Evolutionary conservation across 2,113 vertebrate genomes (phyloP).

Genomic region (Patagioenas fasciata): DNA sequence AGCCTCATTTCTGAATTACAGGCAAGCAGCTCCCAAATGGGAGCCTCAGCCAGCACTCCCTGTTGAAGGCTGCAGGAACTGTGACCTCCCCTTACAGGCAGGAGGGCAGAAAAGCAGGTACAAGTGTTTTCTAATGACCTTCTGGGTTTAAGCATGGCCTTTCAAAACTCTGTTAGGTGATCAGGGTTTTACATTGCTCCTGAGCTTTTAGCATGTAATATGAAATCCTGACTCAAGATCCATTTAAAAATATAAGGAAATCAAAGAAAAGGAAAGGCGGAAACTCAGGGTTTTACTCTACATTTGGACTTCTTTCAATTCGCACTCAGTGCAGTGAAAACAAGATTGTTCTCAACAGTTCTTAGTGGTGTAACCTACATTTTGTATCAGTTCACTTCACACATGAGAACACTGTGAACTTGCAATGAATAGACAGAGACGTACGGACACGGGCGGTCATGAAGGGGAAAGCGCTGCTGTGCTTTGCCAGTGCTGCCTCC

Average conservation of each 20-base stretch:
- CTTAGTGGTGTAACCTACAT: not conserved
- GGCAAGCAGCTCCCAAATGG: not conserved
- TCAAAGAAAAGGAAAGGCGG: not conserved
- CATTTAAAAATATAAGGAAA: not conserved
- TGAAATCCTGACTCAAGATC: not conserved
- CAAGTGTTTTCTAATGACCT: not conserved
- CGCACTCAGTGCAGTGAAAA: not conserved
- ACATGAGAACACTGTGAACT: not conserved
- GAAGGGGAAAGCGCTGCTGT: not conserved
- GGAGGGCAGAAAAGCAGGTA: not conserved
- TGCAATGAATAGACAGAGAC: not conserved
- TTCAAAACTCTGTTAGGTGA: not conserved
- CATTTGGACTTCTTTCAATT: not conserved
- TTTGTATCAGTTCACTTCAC: not conserved
- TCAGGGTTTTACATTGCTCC: not conserved
- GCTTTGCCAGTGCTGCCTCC: not conserved
- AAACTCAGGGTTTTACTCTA: not conserved
- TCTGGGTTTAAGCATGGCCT: not conserved
- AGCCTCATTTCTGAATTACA: not conserved
- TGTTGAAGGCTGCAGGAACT: not conserved
- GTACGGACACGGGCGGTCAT: fast-evolving
- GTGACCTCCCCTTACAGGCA: not conserved
- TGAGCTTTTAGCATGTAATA: not conserved
- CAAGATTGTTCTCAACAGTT: not conserved
- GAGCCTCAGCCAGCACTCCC: not conserved